Percentiles rank a stretch among this genome's conserved stretches.
These are phyloP conservation scores for Rhinoptilus africanus DNA, from an alignment of 2,113 vertebrate species.

Conservation along the genomic window DNA sequence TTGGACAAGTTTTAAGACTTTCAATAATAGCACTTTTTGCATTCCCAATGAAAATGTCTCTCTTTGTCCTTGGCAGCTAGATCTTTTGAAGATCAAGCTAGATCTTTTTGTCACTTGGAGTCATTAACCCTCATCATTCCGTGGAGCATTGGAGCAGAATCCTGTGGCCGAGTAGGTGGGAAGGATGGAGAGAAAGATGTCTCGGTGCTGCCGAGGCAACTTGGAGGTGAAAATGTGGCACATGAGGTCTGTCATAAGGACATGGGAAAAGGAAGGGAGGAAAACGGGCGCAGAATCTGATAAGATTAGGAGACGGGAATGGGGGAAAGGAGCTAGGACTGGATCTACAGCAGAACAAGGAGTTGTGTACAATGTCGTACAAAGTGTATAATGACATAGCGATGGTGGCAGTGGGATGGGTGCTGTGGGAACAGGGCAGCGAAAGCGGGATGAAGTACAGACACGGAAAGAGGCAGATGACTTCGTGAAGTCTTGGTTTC, in stretches of 20 bases:
- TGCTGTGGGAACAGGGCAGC: not conserved
- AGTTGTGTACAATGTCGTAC: too few relatives aligned
- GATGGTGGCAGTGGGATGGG: not conserved
- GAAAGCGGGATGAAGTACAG: not conserved
- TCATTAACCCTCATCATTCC: not conserved
- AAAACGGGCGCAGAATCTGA: not conserved
- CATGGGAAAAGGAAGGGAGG: not conserved
- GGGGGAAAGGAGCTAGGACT: not conserved
- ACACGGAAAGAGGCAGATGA: not conserved
- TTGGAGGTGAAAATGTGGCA: not conserved
- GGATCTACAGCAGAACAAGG: not conserved
- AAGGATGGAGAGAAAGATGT: not conserved
- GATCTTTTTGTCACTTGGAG: not conserved
- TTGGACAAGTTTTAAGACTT: not conserved
- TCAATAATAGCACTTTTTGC: not conserved
- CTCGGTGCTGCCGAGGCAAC: not conserved
- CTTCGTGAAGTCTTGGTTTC: not conserved
- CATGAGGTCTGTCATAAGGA: accelerated
- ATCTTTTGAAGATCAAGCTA: not conserved
- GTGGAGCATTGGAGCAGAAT: not conserved
- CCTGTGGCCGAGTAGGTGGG: not conserved
- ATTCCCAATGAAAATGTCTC: not conserved
- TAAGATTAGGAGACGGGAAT: not conserved
- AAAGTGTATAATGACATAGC: not conserved
- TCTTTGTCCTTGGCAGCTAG: not conserved